A percentile compares a stretch with the other conserved stretches of the same genome.
Evolutionary conservation across 2,888 invertebrate species (phyloP).

Genomic region (Conus canariensis): DNA sequence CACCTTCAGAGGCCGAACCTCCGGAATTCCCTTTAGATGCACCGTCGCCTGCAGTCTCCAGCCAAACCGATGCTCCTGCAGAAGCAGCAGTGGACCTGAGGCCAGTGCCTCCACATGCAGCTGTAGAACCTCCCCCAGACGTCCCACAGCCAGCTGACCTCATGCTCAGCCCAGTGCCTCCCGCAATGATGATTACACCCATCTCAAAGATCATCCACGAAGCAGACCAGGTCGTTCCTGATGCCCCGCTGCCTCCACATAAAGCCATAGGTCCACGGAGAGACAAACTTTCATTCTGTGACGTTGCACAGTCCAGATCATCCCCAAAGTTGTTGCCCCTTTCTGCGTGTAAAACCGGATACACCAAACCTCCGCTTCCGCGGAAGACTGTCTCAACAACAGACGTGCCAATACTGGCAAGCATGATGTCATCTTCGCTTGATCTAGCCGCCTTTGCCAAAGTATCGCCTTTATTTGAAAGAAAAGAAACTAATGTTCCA

Average conservation of each 20-base stretch:
- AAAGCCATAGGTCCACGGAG: background rate
- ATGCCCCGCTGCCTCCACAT: background rate
- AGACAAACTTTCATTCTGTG: background rate
- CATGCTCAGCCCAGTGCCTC: background rate
- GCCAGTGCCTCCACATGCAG: background rate
- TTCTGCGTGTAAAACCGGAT: background rate
- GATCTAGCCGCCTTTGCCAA: background rate
- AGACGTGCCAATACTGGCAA: background rate
- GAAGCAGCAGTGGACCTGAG: background rate
- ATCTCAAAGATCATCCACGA: background rate
- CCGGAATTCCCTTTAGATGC: background rate
- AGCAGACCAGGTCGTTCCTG: background rate
- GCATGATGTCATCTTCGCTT: background rate
- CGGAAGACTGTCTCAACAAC: background rate
- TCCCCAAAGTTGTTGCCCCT: background rate
- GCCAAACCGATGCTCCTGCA: background rate
- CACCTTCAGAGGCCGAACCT: background rate
- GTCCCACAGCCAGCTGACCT: background rate
- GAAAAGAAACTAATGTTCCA: background rate
- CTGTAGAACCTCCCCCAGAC: background rate
- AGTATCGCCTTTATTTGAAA: slow-evolving; percentile 8
- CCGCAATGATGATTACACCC: background rate
- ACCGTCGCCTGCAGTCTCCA: background rate
- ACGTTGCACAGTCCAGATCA: background rate
- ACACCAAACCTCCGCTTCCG: background rate